Base-by-base conservation (phyloP, 1,140 invertebrate genomes). In the Pantala flavescens region DNA sequence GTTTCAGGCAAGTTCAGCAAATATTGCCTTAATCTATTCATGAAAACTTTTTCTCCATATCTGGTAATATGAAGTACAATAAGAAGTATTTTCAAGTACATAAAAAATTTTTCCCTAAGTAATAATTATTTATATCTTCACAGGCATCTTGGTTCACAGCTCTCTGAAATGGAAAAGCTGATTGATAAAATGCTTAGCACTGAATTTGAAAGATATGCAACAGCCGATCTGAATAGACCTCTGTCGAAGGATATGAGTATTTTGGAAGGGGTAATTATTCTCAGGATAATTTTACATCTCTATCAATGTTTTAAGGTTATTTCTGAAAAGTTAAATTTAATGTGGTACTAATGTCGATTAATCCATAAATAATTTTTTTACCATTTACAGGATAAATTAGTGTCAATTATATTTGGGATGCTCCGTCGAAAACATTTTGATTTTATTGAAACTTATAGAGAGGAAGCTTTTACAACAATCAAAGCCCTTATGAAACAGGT, bases 171-270 rank as follows among this genome's bases (percentile, higher is more conserved):
- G 89, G 92, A 96, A 79, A 91, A 93, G 80, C 85, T 98, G 7
- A 98, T 99, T 79, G 95, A 98, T 79, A 97, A 96, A 84, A 97
- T 99, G 94, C 87, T 99, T 76, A 91, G 91, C 73, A 94, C 94
- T 71, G 98, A 99, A 82, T 98, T 99, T 84, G 90, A 93, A 79
- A 88, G 92, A 77, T 97, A 96, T 82, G 90, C 96, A 70, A 93
- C 96, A 11, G 88, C 90, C 11, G 96, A 98, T 84, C 86, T 99
- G 42, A 98, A 98, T 83, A 85, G 95, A 78, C 94, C 95, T 7
- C 80, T 89, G 24, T 86, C 87, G 76, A 85, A 84, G 74, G 87
- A 90, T 78, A 84, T 85, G 71, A 85, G 84, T 71, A 88, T 91
- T 71, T 84, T 91, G 73, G 92, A 93, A 79, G 83, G 82, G 78